These are phyloP conservation scores for Yoshiicerus persimilis DNA, from an alignment of 1,140 invertebrate species.

Conservation along the genomic window DNA sequence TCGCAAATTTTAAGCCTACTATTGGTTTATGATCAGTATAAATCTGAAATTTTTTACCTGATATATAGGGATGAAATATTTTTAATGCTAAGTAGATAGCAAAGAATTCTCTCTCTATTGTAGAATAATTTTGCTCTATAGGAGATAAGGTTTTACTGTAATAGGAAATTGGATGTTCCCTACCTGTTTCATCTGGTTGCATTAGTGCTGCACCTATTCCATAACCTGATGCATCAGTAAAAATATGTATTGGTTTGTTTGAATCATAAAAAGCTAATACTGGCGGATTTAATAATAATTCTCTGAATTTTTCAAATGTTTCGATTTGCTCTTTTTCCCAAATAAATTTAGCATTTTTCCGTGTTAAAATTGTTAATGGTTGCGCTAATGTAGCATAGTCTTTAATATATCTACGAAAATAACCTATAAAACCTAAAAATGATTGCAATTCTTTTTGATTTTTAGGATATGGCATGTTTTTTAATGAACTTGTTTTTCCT, in stretches of 20 bases:
- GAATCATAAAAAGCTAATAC: constrained; percentile 49
- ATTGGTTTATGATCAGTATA: not conserved
- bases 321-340: too few relatives aligned
- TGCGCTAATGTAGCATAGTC: too few relatives aligned
- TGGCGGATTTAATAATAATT: constrained; percentile 32
- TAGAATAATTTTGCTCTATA: not conserved
- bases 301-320: constrained; percentile 45
- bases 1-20: constrained; percentile 22
- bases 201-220: constrained; percentile 51
- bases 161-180: constrained; percentile 45
- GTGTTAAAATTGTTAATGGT: too few relatives aligned
- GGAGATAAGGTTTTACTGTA: not conserved
- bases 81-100: not conserved
- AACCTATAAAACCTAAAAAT: too few relatives aligned
- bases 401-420: too few relatives aligned
- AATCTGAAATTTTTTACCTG: constrained; percentile 55
- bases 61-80: constrained; percentile 54
- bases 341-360: too few relatives aligned
- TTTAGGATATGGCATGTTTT: too few relatives aligned
- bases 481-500: too few relatives aligned
- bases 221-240: constrained; percentile 49
- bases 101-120: constrained; percentile 34
- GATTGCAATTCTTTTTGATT: too few relatives aligned
- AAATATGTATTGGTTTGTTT: constrained; percentile 49
- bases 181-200: constrained; percentile 42